A percentile compares a stretch with the other conserved stretches of the same genome.
These are phyloP conservation scores for Drosophila kepulauana DNA, from an alignment of 1,140 invertebrate genomes.

Conservation along the genomic window DNA sequence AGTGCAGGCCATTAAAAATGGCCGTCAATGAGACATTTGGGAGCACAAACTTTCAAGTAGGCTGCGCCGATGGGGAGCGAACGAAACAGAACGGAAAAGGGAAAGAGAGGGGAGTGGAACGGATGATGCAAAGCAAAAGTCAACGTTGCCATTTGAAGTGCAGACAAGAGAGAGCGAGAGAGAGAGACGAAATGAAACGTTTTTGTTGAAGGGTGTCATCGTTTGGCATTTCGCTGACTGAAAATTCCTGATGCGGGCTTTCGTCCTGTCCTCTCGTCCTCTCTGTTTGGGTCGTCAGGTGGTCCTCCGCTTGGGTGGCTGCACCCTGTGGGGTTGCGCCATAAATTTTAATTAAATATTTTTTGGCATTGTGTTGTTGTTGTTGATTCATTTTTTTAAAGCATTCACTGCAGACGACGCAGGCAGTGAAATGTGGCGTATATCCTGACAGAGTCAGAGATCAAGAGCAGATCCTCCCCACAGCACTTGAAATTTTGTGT, in stretches of 20 bases:
- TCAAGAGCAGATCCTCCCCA: slow-evolving; percentile 43
- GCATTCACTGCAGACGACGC: neutral
- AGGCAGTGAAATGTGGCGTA: slow-evolving; percentile 50
- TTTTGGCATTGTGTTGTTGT: slow-evolving; percentile 52
- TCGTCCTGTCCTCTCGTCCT: neutral
- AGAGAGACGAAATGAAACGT: slow-evolving; percentile 6
- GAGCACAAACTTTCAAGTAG: slow-evolving; percentile 53
- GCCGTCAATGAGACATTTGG: slow-evolving; percentile 75
- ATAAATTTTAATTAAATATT: slow-evolving; percentile 84
- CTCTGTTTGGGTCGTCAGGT: slow-evolving; percentile 23
- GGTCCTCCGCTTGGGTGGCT: slow-evolving; percentile 41
- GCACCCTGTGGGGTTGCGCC: slow-evolving; percentile 66
- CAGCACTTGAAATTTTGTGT: neutral
- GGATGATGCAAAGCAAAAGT: slow-evolving; percentile 19
- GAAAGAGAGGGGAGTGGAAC: neutral
- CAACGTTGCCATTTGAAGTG: slow-evolving; percentile 14
- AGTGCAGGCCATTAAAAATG: slow-evolving; percentile 72
- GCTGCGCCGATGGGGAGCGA: no score
- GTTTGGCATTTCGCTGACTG: slow-evolving; percentile 39
- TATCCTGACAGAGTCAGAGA: slow-evolving; percentile 39
- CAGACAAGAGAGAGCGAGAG: neutral
- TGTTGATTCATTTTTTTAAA: slow-evolving; percentile 25
- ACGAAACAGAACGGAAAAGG: neutral
- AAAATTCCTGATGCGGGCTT: slow-evolving; percentile 23
- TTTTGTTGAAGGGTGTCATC: slow-evolving; percentile 51